A percentile compares a stretch with the other conserved stretches of the same genome.
These are phyloP conservation scores for Chrysaora quinquecirrha DNA, from an alignment of 30 jellyfish, hydroid and myxozoan species.

Conservation along the genomic window DNA sequence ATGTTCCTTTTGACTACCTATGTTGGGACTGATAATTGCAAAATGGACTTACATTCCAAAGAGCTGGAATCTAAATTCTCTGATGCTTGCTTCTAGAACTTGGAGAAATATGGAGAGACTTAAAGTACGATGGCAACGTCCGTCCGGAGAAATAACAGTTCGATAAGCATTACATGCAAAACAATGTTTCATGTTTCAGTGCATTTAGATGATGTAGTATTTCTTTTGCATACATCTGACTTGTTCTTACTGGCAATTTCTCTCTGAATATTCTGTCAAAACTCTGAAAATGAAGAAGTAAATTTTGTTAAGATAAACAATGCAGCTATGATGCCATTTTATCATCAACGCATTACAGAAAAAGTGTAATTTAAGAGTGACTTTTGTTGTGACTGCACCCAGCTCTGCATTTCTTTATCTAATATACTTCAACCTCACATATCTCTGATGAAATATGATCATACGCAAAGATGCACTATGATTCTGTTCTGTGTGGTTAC, in stretches of 20 bases:
- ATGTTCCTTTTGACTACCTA: not conserved
- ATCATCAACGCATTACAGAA: not conserved
- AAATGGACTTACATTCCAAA: no score
- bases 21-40: not conserved
- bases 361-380: not conserved
- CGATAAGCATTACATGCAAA: constrained; percentile 73
- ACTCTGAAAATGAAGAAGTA: constrained; percentile 56
- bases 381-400: not conserved
- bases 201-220: constrained; percentile 76
- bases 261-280: constrained; percentile 89
- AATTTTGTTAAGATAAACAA: no score
- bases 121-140: no score
- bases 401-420: not conserved
- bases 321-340: no score
- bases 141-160: no score
- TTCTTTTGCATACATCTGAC: constrained; percentile 75
- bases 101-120: no score
- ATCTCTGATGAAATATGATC: not conserved
- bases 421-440: not conserved
- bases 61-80: no score
- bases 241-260: constrained; percentile 69
- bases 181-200: constrained; percentile 76
- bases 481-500: no score
- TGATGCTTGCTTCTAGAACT: no score
- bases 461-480: not conserved